Conservation (phyloP, 2,888 invertebrate genomes). For the Platypus cylindrus region DNA sequence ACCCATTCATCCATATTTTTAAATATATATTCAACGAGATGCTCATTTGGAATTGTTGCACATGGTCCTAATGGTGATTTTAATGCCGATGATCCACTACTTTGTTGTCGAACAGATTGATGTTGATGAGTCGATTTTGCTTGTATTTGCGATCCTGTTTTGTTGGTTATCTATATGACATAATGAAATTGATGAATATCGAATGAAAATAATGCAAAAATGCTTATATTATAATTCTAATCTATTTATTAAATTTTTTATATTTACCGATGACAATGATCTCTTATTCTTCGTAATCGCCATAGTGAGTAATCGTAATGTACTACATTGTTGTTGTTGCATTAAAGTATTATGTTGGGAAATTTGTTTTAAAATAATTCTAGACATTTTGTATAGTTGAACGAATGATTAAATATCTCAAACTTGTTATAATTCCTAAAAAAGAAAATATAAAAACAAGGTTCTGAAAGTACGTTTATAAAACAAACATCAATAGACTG, state of each 20-base stretch:
- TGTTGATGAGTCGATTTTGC: no score
- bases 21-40: conserved; percentile 48
- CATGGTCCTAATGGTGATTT: conserved; percentile 40
- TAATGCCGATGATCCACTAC: conserved; percentile 27
- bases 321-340: conserved; percentile 6
- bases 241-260: no score
- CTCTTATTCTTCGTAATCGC: conserved; percentile 6
- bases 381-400: conserved; percentile 16
- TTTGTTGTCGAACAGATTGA: conserved; percentile 16
- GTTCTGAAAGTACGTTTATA: no score
- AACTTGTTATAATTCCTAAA: no score
- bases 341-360: conserved; percentile 7
- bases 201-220: neutral
- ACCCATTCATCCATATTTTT: conserved; percentile 42
- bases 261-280: conserved; percentile 14
- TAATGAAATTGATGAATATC: no score
- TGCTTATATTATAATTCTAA: neutral
- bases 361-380: conserved; percentile 12
- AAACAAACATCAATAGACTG: no score
- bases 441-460: no score
- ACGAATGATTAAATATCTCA: no score
- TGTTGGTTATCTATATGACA: no score
- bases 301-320: conserved; percentile 9
- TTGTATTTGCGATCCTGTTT: conserved; percentile 1
- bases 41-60: conserved; percentile 41